Percentiles rank a stretch among this genome's conserved stretches.
These are phyloP conservation scores for Galaxea fascicularis DNA, from an alignment of 92 coral and sea anemone genomes.

Conservation along the genomic window DNA sequence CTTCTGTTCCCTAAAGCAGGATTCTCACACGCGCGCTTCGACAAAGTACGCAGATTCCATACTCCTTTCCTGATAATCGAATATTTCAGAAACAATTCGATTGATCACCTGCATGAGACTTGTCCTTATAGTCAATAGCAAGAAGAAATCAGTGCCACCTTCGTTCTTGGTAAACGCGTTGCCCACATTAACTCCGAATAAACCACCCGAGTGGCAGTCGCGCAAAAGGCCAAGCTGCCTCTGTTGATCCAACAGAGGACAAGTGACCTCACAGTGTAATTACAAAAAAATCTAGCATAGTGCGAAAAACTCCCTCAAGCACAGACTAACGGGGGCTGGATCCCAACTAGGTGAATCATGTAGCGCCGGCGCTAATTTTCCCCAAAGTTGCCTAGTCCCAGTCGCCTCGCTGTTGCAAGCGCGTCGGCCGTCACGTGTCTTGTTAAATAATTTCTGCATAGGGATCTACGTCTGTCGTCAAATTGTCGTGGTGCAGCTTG, in stretches of 20 bases:
- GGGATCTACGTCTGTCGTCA: conserved; percentile 32
- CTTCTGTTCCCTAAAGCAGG: no score
- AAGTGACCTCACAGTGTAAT: not conserved
- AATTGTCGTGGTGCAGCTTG: conserved; percentile 7
- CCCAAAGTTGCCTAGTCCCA: conserved; percentile 8
- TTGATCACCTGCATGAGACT: no score
- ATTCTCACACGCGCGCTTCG: no score
- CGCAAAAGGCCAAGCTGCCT: not conserved
- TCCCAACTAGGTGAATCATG: not conserved
- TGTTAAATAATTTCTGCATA: conserved; percentile 39
- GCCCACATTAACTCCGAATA: not conserved
- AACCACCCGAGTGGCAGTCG: not conserved
- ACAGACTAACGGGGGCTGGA: not conserved
- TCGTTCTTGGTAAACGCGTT: not conserved
- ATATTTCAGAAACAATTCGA: no score
- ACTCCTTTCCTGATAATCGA: no score
- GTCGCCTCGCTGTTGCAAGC: conserved; percentile 26
- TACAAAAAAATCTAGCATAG: not conserved
- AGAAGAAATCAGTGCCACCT: no score
- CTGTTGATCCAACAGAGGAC: not conserved
- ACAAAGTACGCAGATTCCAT: no score
- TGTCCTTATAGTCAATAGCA: no score
- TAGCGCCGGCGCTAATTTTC: conserved; percentile 63
- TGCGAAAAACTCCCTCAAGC: not conserved
- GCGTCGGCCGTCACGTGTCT: not conserved